Conservation (phyloP, 1,140 invertebrate genomes). For the Aphelinus certus region DNA sequence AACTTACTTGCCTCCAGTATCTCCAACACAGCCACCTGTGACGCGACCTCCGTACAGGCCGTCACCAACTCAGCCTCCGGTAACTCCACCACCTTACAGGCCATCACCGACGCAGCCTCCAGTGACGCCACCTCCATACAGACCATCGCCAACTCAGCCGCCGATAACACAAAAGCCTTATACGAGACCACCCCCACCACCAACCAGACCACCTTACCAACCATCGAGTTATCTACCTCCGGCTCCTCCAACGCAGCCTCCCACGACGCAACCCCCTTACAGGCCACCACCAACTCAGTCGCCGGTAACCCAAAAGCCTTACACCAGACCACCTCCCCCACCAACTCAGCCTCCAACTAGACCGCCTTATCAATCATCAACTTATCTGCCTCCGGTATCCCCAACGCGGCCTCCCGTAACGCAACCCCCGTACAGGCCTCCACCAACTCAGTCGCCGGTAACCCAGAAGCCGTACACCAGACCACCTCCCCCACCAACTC, state of each 20-base stretch:
- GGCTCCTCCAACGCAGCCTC: conserved; percentile 8
- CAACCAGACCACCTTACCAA: conserved; percentile 11
- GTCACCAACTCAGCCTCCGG: not conserved
- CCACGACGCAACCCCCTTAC: not conserved
- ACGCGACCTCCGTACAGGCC: conserved; percentile 2
- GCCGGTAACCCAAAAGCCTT: too few relatives aligned
- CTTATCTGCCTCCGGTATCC: conserved; percentile 5
- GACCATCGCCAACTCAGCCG: conserved; percentile 18
- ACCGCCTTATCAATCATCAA: conserved; percentile 1
- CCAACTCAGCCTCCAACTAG: conserved; percentile 1
- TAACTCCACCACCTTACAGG: not conserved
- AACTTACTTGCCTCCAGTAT: conserved; percentile 31
- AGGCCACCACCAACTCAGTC: conserved; percentile 19
- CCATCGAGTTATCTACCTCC: not conserved
- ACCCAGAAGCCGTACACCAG: not conserved
- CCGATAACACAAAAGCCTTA: conserved; percentile 25
- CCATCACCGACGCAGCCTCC: too few relatives aligned
- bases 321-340: conserved; percentile 25
- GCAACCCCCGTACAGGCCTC: too few relatives aligned
- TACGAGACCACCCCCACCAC: conserved; percentile 26
- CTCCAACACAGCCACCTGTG: conserved; percentile 26
- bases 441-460: not conserved
- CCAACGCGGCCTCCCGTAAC: conserved; percentile 10
- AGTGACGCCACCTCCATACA: not conserved
- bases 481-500: conserved; percentile 18